Percentiles rank a stretch among this genome's conserved stretches.
Conservation (phyloP, 35 echinoderm and acorn worm species). For the Diadema setosum region DNA sequence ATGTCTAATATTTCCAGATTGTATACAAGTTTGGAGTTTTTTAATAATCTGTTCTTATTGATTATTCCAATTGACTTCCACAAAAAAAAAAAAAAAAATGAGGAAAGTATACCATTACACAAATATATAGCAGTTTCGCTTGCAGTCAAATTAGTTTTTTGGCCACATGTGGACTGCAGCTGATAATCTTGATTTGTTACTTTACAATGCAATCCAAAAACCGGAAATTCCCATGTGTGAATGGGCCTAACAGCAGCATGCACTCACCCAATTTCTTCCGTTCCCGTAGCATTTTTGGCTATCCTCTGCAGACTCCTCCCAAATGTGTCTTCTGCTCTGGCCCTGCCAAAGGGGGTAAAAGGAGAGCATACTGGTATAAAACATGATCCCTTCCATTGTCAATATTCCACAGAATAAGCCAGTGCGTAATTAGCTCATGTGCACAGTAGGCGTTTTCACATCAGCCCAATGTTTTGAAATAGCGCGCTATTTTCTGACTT, state of each 20-base stretch:
- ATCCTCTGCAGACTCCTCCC: neutral
- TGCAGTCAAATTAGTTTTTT: neutral
- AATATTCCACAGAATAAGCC: no score
- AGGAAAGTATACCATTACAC: neutral
- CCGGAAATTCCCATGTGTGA: neutral
- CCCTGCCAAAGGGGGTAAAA: neutral
- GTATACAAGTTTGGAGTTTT: no score
- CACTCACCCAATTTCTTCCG: conserved; percentile 23
- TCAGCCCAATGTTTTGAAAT: no score
- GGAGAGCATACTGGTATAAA: no score
- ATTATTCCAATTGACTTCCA: no score
- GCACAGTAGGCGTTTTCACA: no score
- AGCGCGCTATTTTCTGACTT: no score
- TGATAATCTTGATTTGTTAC: neutral
- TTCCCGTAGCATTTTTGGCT: neutral
- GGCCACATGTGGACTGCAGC: neutral
- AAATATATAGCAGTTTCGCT: neutral
- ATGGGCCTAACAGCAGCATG: no score
- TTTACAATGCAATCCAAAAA: neutral
- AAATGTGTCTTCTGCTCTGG: conserved; percentile 16
- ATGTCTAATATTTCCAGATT: no score
- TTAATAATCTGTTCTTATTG: no score
- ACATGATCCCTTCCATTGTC: no score
- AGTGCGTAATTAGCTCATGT: no score
- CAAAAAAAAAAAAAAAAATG: neutral